Evolutionary conservation across 2,888 invertebrate species (phyloP).

Genomic region (Urechis unicinctus): DNA sequence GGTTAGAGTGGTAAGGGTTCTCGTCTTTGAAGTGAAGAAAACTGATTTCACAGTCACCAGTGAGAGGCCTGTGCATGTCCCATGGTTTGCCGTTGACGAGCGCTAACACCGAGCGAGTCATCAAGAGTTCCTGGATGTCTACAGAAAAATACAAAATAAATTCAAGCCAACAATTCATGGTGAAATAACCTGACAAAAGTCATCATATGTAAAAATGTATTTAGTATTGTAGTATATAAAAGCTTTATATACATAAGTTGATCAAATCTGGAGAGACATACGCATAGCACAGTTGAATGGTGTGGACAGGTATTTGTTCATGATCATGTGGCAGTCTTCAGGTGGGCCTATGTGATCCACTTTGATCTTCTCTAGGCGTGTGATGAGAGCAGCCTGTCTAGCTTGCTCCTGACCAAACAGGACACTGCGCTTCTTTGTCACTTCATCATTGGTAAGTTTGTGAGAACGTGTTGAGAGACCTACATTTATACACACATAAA

Average conservation of each 20-base stretch:
- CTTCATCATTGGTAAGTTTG: slow-evolving; percentile 38
- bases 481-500: too few species aligned
- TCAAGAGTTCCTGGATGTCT: slow-evolving; percentile 72
- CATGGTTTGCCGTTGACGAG: slow-evolving; percentile 74
- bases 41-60: slow-evolving; percentile 58
- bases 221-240: background rate
- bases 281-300: slow-evolving; percentile 87
- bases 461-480: too few species aligned
- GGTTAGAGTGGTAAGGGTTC: slow-evolving; percentile 42
- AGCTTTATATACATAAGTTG: background rate
- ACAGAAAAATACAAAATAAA: slow-evolving; percentile 12
- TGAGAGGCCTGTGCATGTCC: slow-evolving; percentile 88
- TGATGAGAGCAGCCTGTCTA: slow-evolving; percentile 67
- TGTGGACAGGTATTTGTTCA: slow-evolving; percentile 89
- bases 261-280: slow-evolving; percentile 50
- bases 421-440: slow-evolving; percentile 36
- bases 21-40: slow-evolving; percentile 62
- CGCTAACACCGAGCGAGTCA: slow-evolving; percentile 70
- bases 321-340: slow-evolving; percentile 68
- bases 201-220: too few species aligned
- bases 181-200: too few species aligned
- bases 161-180: too few species aligned
- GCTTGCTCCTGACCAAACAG: slow-evolving; percentile 73
- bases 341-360: slow-evolving; percentile 72
- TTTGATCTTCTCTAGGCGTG: slow-evolving; percentile 85